phyloP scores from a whole-genome alignment of 2,797 vertebrate genomes.

The Tachyglossus aculeatus region DNA sequence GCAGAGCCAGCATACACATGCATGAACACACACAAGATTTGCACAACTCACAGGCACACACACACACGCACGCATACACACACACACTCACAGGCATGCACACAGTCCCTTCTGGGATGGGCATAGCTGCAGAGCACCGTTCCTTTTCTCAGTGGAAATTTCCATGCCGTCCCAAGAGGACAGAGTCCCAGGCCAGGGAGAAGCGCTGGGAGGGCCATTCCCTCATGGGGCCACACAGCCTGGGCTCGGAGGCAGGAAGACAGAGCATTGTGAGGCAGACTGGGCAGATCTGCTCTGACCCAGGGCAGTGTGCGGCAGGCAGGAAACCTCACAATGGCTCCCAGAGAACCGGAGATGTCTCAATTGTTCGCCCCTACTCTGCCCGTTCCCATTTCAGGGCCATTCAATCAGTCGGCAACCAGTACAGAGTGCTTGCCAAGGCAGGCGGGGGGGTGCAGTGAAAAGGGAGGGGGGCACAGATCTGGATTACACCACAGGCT shows the following conservation, averaged over 20 bases:
- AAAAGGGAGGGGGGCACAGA: neutral
- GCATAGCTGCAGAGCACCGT: neutral
- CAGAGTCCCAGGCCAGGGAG: neutral
- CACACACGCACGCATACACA: too few species aligned
- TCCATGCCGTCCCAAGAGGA: conserved; percentile 21
- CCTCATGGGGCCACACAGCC: conserved; percentile 47
- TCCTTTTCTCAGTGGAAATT: conserved; percentile 18
- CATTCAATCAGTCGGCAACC: conserved; percentile 24
- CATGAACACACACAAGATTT: too few species aligned
- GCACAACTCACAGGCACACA: too few species aligned
- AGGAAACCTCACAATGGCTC: conserved; percentile 75
- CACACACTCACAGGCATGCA: too few species aligned
- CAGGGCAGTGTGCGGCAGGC: conserved; percentile 43
- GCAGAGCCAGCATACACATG: too few species aligned
- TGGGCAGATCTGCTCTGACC: conserved; percentile 35
- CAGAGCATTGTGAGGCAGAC: conserved; percentile 57
- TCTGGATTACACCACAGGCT: too few species aligned
- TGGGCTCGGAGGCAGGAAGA: conserved; percentile 54
- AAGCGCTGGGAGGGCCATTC: neutral
- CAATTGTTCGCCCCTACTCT: conserved; percentile 61
- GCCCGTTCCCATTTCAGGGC: conserved; percentile 62
- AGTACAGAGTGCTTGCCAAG: conserved; percentile 16
- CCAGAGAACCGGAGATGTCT: conserved; percentile 66
- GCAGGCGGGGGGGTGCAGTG: neutral
- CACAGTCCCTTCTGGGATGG: neutral